Evolutionary conservation across 2,888 invertebrate genomes (phyloP), one percentile per base, ranked within the genome.

Genomic region (Drosophila cognata): DNA sequence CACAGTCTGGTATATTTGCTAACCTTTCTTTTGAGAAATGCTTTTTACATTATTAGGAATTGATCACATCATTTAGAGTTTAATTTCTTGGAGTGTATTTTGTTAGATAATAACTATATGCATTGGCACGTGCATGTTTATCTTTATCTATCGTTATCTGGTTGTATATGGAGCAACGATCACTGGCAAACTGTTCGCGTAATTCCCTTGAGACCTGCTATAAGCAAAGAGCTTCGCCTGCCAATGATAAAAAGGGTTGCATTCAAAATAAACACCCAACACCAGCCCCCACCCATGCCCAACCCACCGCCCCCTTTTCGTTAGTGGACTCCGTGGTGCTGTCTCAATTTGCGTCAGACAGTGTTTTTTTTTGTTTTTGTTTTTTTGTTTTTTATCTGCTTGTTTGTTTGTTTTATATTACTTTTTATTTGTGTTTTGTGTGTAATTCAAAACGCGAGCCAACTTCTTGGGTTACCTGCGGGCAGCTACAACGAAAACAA

Each of bases 401-500:
- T 50, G 11, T 62, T 57, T 41, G 48, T 56, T 74, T 65, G 18
- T 18, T 31, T 52, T 56, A 41, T 35, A 13, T 43, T 57, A 52
- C 36, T 43, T 28, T 28, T 50, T 28, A 16, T 11, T 63, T 50
- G 36, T 51, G 28, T 52, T 48, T 10, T 61, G 25, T 52, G n/a
- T 62, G 84, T 89, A 85, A 85, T 81, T 84, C 65, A 72, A 85
- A 76, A 86, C 89, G 78, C 79, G 72, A 68, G 82, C 71, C 75
- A 74, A 81, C 46, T 77, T 88, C 83, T 85, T 80, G 28, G 68
- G 74, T 84, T 88, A 84, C 84, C 86, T 83, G 84, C 79, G 88
- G 82, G 79, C 63, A 57, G 13, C 53, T 29, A 31, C 67, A 59
- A 62, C 71, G 67, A 69, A 31, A 68, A 60, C 62, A 62, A 48